Conservation (phyloP, 2,888 invertebrate genomes). For the Amblyjoppa proteus region DNA sequence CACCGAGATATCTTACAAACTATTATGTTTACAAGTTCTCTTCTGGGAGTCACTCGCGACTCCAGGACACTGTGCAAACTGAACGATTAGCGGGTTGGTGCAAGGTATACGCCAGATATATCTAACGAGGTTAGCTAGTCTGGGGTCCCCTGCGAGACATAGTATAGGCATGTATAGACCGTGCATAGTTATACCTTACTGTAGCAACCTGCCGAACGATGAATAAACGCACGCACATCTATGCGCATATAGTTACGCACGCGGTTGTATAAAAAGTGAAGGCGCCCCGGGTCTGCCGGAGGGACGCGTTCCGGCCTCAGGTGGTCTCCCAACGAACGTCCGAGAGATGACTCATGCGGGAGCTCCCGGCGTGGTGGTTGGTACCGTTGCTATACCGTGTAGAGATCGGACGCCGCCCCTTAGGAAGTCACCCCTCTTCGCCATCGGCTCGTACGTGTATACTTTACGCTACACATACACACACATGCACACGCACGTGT, state of each 20-base stretch:
- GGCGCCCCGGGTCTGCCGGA: slow-evolving; percentile 51
- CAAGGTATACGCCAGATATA: slow-evolving; percentile 56
- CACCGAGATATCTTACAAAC: slow-evolving; percentile 16
- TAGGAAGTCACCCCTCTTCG: slow-evolving; percentile 78
- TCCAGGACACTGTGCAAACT: slow-evolving; percentile 41
- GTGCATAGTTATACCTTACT: neutral
- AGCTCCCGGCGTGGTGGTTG: slow-evolving; percentile 67
- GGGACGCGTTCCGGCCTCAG: slow-evolving; percentile 61
- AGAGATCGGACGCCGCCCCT: slow-evolving; percentile 73
- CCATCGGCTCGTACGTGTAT: slow-evolving; percentile 30
- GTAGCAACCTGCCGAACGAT: slow-evolving; percentile 16
- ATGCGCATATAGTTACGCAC: slow-evolving; percentile 18
- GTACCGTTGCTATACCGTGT: slow-evolving; percentile 65
- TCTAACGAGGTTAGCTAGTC: slow-evolving; percentile 82
- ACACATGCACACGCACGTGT: neutral
- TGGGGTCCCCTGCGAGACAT: slow-evolving; percentile 45
- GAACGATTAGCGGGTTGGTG: slow-evolving; percentile 61
- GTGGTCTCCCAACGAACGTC: slow-evolving; percentile 59
- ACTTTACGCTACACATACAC: neutral
- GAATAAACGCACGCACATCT: slow-evolving; percentile 16
- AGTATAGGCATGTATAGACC: slow-evolving; percentile 8
- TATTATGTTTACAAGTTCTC: slow-evolving; percentile 44
- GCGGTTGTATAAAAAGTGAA: slow-evolving; percentile 43
- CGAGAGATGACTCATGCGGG: slow-evolving; percentile 72
- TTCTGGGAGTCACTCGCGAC: slow-evolving; percentile 19